Evolutionary conservation across 1,140 invertebrate genomes (phyloP).

Genomic region (Mylabris phalerata): DNA sequence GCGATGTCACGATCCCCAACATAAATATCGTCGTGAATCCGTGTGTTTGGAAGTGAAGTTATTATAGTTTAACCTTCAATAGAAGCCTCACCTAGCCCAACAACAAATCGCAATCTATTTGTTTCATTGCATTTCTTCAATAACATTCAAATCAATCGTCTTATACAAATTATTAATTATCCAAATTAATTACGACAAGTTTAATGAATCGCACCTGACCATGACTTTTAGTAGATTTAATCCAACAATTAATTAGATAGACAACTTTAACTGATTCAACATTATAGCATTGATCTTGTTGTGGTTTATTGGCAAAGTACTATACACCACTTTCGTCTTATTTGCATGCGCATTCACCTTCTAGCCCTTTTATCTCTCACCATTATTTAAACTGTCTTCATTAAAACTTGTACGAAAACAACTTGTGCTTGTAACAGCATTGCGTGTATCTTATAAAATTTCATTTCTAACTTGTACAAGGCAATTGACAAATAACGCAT

Average conservation of each 20-base stretch:
- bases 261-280: slow-evolving; percentile 1
- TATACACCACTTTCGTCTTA: slow-evolving; percentile 24
- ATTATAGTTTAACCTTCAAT: slow-evolving; percentile 32
- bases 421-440: slow-evolving; percentile 12
- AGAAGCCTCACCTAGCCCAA: slow-evolving; percentile 28
- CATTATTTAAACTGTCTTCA: slow-evolving; percentile 35
- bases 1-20: slow-evolving; percentile 32
- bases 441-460: slow-evolving; percentile 1
- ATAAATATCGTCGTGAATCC: slow-evolving; percentile 31
- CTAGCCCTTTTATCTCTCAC: slow-evolving; percentile 24
- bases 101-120: slow-evolving; percentile 35
- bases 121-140: slow-evolving; percentile 30
- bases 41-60: slow-evolving; percentile 31
- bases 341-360: slow-evolving; percentile 31
- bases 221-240: slow-evolving; percentile 1
- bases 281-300: slow-evolving; percentile 23
- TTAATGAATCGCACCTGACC: background rate
- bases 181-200: too few relatives aligned
- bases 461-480: too few relatives aligned
- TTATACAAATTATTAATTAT: too few relatives aligned
- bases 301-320: slow-evolving; percentile 26
- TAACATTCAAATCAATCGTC: slow-evolving; percentile 16
- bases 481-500: too few relatives aligned
- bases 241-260: slow-evolving; percentile 16
- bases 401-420: slow-evolving; percentile 30